Percentiles rank a stretch among this genome's conserved stretches.
Evolutionary conservation across 2,113 vertebrate genomes (phyloP).

Genomic region (Channa argus): DNA sequence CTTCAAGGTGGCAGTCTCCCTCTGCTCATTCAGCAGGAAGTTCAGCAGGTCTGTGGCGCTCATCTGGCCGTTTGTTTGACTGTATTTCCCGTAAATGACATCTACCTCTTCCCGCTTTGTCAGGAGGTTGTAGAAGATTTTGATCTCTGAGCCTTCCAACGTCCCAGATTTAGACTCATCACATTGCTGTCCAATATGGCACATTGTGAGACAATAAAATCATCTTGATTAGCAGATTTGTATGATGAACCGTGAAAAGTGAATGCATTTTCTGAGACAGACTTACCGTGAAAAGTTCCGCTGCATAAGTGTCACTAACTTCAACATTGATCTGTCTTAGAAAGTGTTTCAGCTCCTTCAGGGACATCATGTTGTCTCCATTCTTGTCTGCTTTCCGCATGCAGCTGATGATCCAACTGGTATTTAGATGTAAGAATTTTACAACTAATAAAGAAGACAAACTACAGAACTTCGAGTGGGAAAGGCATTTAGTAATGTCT

Average conservation of each 20-base stretch:
- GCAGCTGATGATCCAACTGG: constrained; percentile 94
- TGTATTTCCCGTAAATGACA: constrained; percentile 82
- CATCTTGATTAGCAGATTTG: neutral
- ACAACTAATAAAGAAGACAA: neutral
- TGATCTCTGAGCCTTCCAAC: constrained; percentile 93
- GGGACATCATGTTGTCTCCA: constrained; percentile 93
- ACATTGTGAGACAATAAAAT: neutral
- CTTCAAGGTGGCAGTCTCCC: constrained; percentile 78
- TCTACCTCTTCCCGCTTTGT: constrained; percentile 91
- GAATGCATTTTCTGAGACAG: neutral
- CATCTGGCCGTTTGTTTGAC: constrained; percentile 78
- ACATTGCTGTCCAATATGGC: constrained; percentile 84
- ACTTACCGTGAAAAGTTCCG: constrained; percentile 88
- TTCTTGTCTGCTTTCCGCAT: constrained; percentile 96
- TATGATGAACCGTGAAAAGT: neutral
- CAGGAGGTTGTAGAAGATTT: constrained; percentile 91
- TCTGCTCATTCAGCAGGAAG: constrained; percentile 88
- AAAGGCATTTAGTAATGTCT: neutral
- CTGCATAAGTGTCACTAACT: constrained; percentile 89
- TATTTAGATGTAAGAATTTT: constrained; percentile 83
- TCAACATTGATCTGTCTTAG: constrained; percentile 92
- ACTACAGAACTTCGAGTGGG: neutral
- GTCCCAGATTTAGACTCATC: constrained; percentile 90
- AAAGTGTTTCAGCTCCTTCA: constrained; percentile 95
- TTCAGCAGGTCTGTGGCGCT: constrained; percentile 82